A percentile compares a stretch with the other conserved stretches of the same genome.
phyloP scores from a whole-genome alignment of 2,113 vertebrate species.

The Todiramphus saurophagus region DNA sequence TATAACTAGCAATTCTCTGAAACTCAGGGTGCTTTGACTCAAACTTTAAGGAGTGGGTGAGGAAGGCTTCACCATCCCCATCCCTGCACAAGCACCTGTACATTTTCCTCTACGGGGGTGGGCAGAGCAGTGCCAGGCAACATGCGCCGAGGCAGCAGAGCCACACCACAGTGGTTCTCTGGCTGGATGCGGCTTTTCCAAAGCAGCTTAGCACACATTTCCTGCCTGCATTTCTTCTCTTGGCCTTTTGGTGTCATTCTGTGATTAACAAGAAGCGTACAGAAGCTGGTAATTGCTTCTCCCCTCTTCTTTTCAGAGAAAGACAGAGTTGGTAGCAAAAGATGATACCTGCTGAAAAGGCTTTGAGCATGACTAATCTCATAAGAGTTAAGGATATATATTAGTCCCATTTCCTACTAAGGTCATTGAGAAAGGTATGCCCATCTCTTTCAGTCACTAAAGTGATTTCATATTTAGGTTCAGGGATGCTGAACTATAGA shows the following conservation, averaged over 20 bases:
- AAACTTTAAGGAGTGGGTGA: background rate
- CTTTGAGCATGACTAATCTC: background rate
- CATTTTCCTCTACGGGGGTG: background rate
- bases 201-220: background rate
- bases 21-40: background rate
- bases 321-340: background rate
- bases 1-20: background rate
- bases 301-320: background rate
- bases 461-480: background rate
- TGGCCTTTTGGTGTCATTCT: conserved; percentile 81
- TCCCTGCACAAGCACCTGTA: too few species aligned
- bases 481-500: background rate
- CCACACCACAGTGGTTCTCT: rapidly evolving
- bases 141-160: rapidly evolving
- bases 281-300: background rate
- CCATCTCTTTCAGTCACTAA: background rate
- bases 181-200: background rate
- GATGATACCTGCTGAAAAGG: background rate
- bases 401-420: background rate
- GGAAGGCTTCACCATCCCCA: background rate
- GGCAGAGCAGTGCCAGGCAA: rapidly evolving
- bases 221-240: conserved; percentile 71
- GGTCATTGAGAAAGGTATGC: background rate
- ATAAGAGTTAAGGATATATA: background rate
- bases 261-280: conserved; percentile 59